Percentiles rank a stretch among this genome's conserved stretches.
Evolutionary conservation across 2,113 vertebrate species (phyloP).

Genomic region (Apteryx mantelli): DNA sequence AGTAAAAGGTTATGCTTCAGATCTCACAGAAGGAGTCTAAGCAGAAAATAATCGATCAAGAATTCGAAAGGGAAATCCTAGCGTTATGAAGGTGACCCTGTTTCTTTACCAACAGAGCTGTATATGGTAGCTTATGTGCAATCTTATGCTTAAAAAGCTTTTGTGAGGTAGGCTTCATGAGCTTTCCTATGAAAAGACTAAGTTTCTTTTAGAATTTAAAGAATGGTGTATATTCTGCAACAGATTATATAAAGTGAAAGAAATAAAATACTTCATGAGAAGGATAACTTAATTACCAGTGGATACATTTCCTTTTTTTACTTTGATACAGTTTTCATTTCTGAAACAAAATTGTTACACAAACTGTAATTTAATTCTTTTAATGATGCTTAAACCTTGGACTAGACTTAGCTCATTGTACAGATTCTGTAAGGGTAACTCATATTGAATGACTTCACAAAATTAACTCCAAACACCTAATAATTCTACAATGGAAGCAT

Average conservation of each 20-base stretch:
- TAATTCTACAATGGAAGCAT: background rate
- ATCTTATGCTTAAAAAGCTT: background rate
- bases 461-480: background rate
- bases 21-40: background rate
- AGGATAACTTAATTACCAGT: background rate
- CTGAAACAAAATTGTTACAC: background rate
- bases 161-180: background rate
- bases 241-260: background rate
- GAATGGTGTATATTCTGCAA: background rate
- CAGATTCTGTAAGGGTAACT: background rate
- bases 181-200: background rate
- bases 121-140: background rate
- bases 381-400: background rate
- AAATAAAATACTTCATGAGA: background rate
- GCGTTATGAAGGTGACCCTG: fast-evolving
- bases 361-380: background rate
- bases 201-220: background rate
- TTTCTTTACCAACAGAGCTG: background rate
- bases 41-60: background rate
- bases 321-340: background rate
- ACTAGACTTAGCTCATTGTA: background rate
- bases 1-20: background rate
- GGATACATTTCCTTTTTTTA: background rate
- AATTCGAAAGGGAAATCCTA: background rate
- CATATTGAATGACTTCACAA: background rate